These are phyloP conservation scores for Lophius americanus DNA, from an alignment of 2,797 vertebrate genomes.

Conservation along the genomic window DNA sequence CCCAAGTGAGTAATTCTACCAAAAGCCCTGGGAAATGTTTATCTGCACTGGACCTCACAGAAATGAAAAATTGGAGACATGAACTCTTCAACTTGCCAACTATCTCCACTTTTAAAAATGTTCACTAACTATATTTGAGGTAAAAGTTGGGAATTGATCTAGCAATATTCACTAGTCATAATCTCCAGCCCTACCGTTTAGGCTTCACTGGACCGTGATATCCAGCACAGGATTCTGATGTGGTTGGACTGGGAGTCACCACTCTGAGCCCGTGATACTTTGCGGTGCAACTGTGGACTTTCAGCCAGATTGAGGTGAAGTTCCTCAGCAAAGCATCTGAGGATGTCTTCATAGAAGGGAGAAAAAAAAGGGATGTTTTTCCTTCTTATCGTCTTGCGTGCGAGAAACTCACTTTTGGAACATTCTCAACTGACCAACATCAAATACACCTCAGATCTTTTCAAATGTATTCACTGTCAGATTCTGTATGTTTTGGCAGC, in stretches of 20 bases:
- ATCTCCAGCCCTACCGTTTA: too few species aligned
- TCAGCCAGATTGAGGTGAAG: not conserved
- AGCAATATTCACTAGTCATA: too few species aligned
- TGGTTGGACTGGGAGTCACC: not conserved
- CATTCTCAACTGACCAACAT: constrained; percentile 48
- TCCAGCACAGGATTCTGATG: not conserved
- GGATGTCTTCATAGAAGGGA: constrained; percentile 15
- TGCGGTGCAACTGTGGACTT: not conserved
- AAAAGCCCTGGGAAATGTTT: too few species aligned
- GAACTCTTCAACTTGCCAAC: too few species aligned
- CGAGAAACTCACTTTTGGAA: constrained; percentile 40
- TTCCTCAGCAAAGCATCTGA: not conserved
- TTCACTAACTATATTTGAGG: too few species aligned
- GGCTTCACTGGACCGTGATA: not conserved
- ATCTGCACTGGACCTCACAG: too few species aligned
- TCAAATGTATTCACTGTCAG: constrained; percentile 62
- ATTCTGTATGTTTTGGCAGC: constrained; percentile 40
- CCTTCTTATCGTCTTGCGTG: constrained; percentile 12
- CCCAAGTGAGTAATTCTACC: too few species aligned
- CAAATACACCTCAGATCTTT: constrained; percentile 59
- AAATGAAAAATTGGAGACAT: too few species aligned
- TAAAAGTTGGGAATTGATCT: too few species aligned
- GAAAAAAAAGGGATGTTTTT: constrained; percentile 4
- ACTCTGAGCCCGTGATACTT: not conserved
- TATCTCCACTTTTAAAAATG: too few species aligned